These are phyloP conservation scores for Catostomus latipinnis DNA, from an alignment of 2,797 vertebrate species.

Conservation along the genomic window DNA sequence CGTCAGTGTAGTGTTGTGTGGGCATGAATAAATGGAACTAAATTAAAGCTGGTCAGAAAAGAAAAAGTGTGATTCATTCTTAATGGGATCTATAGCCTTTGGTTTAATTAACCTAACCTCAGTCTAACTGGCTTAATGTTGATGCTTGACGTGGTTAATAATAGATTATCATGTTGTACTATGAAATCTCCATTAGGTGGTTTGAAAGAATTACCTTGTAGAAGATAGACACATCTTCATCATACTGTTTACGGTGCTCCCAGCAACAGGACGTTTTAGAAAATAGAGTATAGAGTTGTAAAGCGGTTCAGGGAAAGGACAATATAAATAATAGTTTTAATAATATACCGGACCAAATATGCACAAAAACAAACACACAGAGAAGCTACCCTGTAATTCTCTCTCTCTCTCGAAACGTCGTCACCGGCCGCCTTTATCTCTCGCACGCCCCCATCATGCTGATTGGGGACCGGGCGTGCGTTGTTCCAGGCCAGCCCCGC, in stretches of 20 bases:
- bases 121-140: conserved; percentile 1
- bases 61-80: conserved; percentile 21
- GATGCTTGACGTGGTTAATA: background rate
- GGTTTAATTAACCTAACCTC: conserved; percentile 1
- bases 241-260: background rate
- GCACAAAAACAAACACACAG: no score
- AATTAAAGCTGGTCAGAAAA: conserved; percentile 22
- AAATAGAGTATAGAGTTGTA: no score
- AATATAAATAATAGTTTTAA: no score
- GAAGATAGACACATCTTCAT: background rate
- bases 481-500: no score
- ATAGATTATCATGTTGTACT: background rate
- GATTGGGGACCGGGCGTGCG: no score
- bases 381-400: no score
- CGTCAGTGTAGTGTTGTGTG: conserved; percentile 5
- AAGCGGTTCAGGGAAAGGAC: no score
- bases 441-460: no score
- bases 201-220: background rate
- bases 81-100: conserved; percentile 1
- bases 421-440: no score
- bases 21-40: conserved; percentile 6
- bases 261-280: no score
- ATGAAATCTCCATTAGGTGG: conserved; percentile 1
- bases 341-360: no score
- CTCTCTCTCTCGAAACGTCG: no score